Base-by-base conservation (phyloP, 2,888 invertebrate species). In the Criorhina ranunculi region DNA sequence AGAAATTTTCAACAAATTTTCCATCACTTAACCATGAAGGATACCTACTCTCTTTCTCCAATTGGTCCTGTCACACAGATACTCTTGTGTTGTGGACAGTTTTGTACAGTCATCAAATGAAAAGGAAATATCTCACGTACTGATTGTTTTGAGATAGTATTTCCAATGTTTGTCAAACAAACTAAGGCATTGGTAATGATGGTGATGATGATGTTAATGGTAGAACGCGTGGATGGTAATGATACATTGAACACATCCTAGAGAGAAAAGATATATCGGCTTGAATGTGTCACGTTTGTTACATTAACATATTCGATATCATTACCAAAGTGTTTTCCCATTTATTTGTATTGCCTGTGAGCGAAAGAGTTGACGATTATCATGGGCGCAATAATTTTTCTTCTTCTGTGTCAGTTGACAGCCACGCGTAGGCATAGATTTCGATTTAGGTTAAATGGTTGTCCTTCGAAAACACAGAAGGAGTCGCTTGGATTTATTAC, bases 81-180 rank as follows among this genome's bases (percentile, higher is more conserved):
- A 29, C 12, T n/a, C 51, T 33, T 15, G 11, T 24, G 57, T 7
- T 37, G 1, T n/a, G 31, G 67, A 40, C 15, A 53, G 40, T 24
- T n/a, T 33, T 67, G 53, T 67, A 29, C 29, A 53, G 29, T 37
- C n/a, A 31, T 37, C 35, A 42, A 9, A 15, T 12, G 9, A 57
- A 3, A 19, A 46, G 15, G 24, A 33, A 19, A 44, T n/a, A 19
- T 44, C 6, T 60, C 77, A 82, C 78, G 76, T 82, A 59, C 31
- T 53, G 78, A 78, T 82, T 77, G 69, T 64, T 59, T 77, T 33
- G 51, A 82, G 78, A 82, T 78, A 59, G 66, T 66, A 78, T 70
- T 77, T 51, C 40, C 49, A 31, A 40, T 69, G 69, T 76, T 80
- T 67, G 60, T n/a, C 53, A 62, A 73, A 53, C 62, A 73, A n/a